phyloP scores from a whole-genome alignment of 2,888 invertebrate genomes.

The Gymnoscelis rufifasciata region DNA sequence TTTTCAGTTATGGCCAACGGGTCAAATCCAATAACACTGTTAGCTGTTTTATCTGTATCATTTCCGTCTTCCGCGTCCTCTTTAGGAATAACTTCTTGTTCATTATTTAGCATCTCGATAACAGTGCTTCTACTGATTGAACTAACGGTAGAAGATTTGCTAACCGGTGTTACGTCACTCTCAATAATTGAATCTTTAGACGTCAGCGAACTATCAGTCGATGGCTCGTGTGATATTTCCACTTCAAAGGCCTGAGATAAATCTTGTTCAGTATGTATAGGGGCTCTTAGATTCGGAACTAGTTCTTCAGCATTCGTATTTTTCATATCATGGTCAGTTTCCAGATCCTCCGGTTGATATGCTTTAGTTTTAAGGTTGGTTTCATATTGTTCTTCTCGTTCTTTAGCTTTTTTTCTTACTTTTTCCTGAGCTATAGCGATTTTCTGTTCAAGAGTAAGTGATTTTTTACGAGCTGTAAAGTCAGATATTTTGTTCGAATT shows the following conservation, averaged over 20 bases:
- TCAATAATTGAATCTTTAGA: conserved; percentile 11
- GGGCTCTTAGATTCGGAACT: conserved; percentile 20
- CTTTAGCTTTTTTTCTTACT: conserved; percentile 47
- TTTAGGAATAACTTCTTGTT: conserved; percentile 7
- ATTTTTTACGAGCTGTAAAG: conserved; percentile 44
- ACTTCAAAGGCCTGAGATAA: conserved; percentile 35
- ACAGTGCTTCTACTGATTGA: conserved; percentile 17
- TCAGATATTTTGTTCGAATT: neutral
- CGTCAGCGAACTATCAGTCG: conserved; percentile 3
- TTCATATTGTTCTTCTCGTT: conserved; percentile 36
- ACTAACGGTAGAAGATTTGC: conserved; percentile 18
- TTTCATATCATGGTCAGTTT: conserved; percentile 1
- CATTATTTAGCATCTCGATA: conserved; percentile 12
- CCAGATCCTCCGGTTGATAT: neutral
- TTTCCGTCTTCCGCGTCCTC: conserved; percentile 6
- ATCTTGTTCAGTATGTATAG: conserved; percentile 34
- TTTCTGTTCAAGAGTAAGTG: conserved; percentile 51
- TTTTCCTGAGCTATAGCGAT: conserved; percentile 54
- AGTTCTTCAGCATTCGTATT: conserved; percentile 5
- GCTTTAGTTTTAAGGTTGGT: conserved; percentile 13
- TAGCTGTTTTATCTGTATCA: conserved; percentile 1
- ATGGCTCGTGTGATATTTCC: conserved; percentile 38
- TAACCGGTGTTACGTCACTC: conserved; percentile 12
- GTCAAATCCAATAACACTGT: neutral
- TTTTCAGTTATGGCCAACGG: neutral